Base-by-base conservation (phyloP, 2,797 vertebrate species). In the Tadarida brasiliensis region DNA sequence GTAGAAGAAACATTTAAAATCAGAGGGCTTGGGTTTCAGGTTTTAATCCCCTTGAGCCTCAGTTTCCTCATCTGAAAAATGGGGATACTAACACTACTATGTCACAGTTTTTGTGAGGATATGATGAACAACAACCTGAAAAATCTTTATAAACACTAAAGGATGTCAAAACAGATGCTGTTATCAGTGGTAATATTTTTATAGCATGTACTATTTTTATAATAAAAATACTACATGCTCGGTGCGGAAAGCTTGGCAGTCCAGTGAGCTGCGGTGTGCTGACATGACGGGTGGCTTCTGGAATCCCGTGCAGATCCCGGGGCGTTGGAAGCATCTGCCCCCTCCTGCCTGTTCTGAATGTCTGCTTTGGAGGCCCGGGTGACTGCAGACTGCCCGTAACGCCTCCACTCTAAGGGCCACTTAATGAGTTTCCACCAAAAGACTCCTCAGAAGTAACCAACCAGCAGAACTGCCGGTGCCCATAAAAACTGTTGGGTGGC, bases 171-270 rank as follows among this genome's bases (percentile, higher is more conserved):
- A 71, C 59, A 88, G 80, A 33, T 73, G 59, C 57, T 87, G 73
- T 86, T 74, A 89, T 49, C 19, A 80, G 65, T 80, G 54, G 17
- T 78, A 47, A 70, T 77, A 35, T 92, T 95, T 94, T 93, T 88
- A 82, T 78, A 70, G 54, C 17, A 74, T 77, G 15, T 24, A 12
- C 30, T 9, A 67, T 68, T 92, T 90, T 86, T 80, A 73, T 76
- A 78, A 51, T 91, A 81, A 96, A 94, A 78, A 76, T 81, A 89
- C 74, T 70, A 61, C 20, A 59, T 35, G 28, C n/a, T 71, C 24
- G 30, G 84, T 84, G 28, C 63, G 88, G 90, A 80, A 94, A 59
- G 33, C 11, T 85, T 73, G 77, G 87, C 70, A 77, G 3, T 77
- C 80, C 22, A 47, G 15, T 93, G 87, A 85, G 47, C 39, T 93